These are phyloP conservation scores for Sinocyclocheilus anophthalmus DNA, from an alignment of 2,113 vertebrate genomes.

Conservation along the genomic window DNA sequence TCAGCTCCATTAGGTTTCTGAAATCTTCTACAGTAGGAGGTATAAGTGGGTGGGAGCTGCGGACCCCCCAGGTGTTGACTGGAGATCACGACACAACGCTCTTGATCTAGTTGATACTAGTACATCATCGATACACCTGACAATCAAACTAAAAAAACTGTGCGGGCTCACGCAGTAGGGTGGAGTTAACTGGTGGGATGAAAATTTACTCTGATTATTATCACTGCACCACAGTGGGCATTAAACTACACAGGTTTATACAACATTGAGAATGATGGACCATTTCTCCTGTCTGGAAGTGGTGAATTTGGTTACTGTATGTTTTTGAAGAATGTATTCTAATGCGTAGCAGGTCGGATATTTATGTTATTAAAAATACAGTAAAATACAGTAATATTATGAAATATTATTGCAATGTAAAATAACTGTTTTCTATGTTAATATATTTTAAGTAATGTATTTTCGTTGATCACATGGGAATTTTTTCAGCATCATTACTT, in stretches of 20 bases:
- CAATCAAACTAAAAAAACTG: slow-evolving; percentile 7
- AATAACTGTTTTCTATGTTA: neutral
- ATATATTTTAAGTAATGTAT: neutral
- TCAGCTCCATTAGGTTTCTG: neutral
- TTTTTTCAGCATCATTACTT: neutral
- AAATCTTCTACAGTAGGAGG: neutral
- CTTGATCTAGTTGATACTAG: slow-evolving; percentile 9
- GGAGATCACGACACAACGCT: slow-evolving; percentile 15
- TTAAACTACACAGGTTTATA: neutral
- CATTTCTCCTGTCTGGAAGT: neutral
- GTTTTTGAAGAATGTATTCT: too few species aligned
- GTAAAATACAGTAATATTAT: neutral
- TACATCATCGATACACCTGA: slow-evolving; percentile 14
- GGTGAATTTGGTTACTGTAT: neutral
- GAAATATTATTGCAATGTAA: neutral
- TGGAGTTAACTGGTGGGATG: slow-evolving; percentile 10
- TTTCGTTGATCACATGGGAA: neutral
- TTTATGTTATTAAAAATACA: neutral
- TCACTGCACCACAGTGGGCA: neutral
- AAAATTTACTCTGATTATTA: neutral
- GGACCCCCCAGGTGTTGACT: slow-evolving; percentile 26
- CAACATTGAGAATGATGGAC: neutral
- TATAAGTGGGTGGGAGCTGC: neutral
- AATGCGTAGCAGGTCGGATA: neutral
- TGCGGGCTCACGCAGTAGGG: slow-evolving; percentile 36